phyloP scores from a whole-genome alignment of 2,113 vertebrate species.

The Brevimyrus niger region DNA sequence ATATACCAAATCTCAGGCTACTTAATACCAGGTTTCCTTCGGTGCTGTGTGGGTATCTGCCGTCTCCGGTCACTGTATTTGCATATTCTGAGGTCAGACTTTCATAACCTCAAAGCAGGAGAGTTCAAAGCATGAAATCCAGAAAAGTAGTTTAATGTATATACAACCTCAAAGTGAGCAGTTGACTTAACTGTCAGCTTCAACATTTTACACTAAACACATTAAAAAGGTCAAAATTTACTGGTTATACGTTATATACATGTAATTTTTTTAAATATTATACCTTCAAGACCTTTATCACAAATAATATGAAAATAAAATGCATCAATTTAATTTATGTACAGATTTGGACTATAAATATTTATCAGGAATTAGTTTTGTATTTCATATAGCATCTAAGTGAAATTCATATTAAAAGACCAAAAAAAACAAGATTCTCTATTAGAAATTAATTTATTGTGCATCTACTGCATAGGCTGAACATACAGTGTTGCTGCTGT shows the following conservation, averaged over 20 bases:
- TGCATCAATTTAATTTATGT: background rate
- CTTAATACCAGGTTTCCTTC: background rate
- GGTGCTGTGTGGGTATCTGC: background rate
- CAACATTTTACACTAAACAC: background rate
- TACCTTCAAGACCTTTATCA: background rate
- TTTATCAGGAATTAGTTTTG: background rate
- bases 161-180: background rate
- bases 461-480: slow-evolving; percentile 43
- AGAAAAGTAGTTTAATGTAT: background rate
- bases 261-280: background rate
- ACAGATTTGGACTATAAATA: background rate
- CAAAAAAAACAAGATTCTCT: background rate
- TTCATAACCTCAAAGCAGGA: background rate
- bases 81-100: background rate
- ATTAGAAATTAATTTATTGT: slow-evolving; percentile 51
- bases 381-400: background rate
- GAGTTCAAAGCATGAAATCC: background rate
- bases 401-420: background rate
- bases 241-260: background rate
- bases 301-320: background rate
- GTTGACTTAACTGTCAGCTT: background rate
- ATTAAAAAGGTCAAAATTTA: background rate
- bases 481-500: slow-evolving; percentile 12
- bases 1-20: background rate
- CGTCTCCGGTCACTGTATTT: background rate